phyloP scores from a whole-genome alignment of 1,140 invertebrate genomes.

The Drosophila parvula region DNA sequence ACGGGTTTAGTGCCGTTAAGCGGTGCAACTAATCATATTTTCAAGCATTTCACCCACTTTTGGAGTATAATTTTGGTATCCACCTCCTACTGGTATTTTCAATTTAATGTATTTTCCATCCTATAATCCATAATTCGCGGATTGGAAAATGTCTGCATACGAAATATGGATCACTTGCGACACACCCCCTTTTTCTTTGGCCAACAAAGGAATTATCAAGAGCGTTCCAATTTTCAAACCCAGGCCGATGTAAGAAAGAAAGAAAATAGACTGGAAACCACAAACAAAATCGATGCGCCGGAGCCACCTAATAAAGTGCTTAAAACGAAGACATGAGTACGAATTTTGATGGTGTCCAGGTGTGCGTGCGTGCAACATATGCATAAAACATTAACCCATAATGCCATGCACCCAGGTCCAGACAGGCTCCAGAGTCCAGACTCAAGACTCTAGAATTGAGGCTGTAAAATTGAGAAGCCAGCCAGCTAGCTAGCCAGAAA shows the following conservation, averaged over 20 bases:
- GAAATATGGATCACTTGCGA: constrained; percentile 32
- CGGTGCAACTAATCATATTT: constrained; percentile 11
- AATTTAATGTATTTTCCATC: background rate
- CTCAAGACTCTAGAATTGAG: background rate
- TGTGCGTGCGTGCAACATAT: constrained; percentile 69
- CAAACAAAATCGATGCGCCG: constrained; percentile 3
- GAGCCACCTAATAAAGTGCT: constrained; percentile 63
- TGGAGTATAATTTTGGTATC: background rate
- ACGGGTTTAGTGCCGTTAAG: constrained; percentile 14
- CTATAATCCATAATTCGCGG: constrained; percentile 36
- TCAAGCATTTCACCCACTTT: constrained; percentile 30
- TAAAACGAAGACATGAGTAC: constrained; percentile 30
- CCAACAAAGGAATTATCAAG: constrained; percentile 44
- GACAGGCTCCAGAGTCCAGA: constrained; percentile 27
- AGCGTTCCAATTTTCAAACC: constrained; percentile 24
- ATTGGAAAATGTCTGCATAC: constrained; percentile 22
- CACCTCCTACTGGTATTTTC: constrained; percentile 1
- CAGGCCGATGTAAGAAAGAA: background rate
- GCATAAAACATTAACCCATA: constrained; percentile 73
- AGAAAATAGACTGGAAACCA: constrained; percentile 1
- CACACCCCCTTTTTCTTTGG: constrained; percentile 17
- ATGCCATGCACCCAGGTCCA: constrained; percentile 38
- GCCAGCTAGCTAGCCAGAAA: background rate
- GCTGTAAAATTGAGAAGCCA: constrained; percentile 6
- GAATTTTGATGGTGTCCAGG: constrained; percentile 35